These are phyloP conservation scores for Pionites leucogaster DNA, from an alignment of 2,113 vertebrate genomes.

Conservation along the genomic window DNA sequence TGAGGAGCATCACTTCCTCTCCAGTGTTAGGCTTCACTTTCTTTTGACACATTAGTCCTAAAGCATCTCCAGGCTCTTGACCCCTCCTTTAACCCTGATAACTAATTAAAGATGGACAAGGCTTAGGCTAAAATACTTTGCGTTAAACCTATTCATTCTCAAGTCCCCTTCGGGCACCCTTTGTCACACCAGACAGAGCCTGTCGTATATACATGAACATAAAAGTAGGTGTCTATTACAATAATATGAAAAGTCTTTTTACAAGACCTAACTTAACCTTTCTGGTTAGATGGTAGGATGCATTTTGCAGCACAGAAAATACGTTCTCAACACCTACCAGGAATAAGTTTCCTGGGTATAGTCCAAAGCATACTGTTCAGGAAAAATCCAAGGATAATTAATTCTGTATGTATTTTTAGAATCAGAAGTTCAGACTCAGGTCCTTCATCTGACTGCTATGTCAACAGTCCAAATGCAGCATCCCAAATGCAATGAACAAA, in stretches of 20 bases:
- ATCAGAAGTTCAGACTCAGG: not conserved
- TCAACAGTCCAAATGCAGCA: not conserved
- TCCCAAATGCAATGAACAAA: not conserved
- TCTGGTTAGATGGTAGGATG: slow-evolving; percentile 1
- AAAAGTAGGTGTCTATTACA: slow-evolving; percentile 56
- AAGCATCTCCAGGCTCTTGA: slow-evolving; percentile 72
- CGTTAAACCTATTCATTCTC: slow-evolving; percentile 74
- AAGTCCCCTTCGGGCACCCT: slow-evolving; percentile 69
- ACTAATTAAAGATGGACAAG: slow-evolving; percentile 84
- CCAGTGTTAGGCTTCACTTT: slow-evolving; percentile 66
- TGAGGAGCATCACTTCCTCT: slow-evolving; percentile 70
- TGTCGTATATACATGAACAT: slow-evolving; percentile 58
- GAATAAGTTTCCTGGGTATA: not conserved
- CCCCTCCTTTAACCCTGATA: slow-evolving; percentile 74
- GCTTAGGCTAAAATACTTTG: slow-evolving; percentile 74
- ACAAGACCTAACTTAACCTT: slow-evolving; percentile 44
- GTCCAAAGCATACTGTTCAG: not conserved
- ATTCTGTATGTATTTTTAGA: not conserved
- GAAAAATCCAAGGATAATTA: slow-evolving; percentile 9
- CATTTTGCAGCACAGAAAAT: slow-evolving; percentile 28
- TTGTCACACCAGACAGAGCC: slow-evolving; percentile 55
- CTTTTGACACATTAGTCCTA: slow-evolving; percentile 73
- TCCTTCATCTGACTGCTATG: not conserved
- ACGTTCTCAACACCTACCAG: not conserved
- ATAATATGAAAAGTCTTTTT: slow-evolving; percentile 9